Evolutionary conservation across 2,888 invertebrate genomes (phyloP).

Genomic region (Athrips mouffetella): DNA sequence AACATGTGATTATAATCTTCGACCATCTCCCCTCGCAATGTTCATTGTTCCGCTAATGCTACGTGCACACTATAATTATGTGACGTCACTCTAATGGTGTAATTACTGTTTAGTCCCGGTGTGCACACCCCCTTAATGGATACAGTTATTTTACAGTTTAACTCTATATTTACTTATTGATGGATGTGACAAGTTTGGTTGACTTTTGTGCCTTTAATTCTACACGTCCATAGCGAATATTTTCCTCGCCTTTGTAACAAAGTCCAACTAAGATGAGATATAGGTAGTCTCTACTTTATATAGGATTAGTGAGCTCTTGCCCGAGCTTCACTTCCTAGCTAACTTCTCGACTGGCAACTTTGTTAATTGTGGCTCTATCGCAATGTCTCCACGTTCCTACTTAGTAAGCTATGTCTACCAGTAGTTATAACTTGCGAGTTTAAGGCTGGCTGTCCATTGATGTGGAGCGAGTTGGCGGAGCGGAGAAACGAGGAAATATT

Average conservation of each 20-base stretch:
- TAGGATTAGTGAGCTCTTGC: conserved; percentile 24
- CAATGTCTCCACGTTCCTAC: conserved; percentile 4
- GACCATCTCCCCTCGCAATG: conserved; percentile 34
- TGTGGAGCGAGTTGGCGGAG: too few species aligned
- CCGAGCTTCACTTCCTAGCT: conserved; percentile 29
- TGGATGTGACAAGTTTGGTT: conserved; percentile 1
- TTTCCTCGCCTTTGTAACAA: too few species aligned
- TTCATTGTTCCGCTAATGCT: conserved; percentile 65
- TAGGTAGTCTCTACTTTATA: conserved; percentile 16
- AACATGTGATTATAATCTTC: conserved; percentile 20
- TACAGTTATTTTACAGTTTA: conserved; percentile 45
- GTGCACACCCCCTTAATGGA: conserved; percentile 51
- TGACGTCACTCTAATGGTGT: conserved; percentile 62
- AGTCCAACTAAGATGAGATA: too few species aligned
- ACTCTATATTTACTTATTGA: conserved; percentile 22
- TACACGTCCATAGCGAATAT: too few species aligned
- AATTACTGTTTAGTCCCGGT: conserved; percentile 66
- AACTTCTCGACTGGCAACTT: conserved; percentile 42
- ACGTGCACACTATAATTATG: conserved; percentile 63
- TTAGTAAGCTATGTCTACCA: conserved; percentile 1
- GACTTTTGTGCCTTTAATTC: conserved; percentile 19
- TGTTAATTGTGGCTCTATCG: conserved; percentile 38
- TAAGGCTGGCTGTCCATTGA: too few species aligned
- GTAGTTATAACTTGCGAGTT: too few species aligned
- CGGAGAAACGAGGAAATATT: too few species aligned